Evolutionary conservation across 2,888 invertebrate genomes (phyloP), one percentile per base, ranked within the genome.

Genomic region (Yponomeuta cagnagella): DNA sequence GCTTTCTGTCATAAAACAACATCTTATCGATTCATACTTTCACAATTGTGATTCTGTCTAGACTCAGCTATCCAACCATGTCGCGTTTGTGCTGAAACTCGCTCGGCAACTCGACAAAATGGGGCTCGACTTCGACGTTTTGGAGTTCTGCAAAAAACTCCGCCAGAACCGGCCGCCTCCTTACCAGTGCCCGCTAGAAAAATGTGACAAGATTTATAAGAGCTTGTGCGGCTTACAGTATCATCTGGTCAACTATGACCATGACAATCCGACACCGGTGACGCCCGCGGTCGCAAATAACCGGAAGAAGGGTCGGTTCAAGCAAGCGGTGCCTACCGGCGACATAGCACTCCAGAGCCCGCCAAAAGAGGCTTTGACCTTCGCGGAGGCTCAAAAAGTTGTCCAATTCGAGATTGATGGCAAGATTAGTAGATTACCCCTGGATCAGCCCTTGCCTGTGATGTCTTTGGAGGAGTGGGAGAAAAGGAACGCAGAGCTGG

Each of bases 371-470:
- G 95, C 95, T 15, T 89, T 97, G 70, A 96, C 96, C 15, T 97
- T 96, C 81, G 96, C 96, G 48, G 97, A 97, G 81, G 95, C 96
- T 2, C 97, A 97, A 82, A 95, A 96, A 88, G 94, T 96, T 75
- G 96, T 98, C 0, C 97, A 97, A 82, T 96, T 97, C 80, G 97
- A 97, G 80, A 93, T 97, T n/a, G 96, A 97, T 83, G 96, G 96
- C 0, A 94, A 95, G 83, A 94, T 95, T 71, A 95, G 95, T 72
- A 93, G 96, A 74, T 89, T 94, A 72, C 91, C 93, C 0, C 93
- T 94, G 64, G 93, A 94, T 72, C 96, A 96, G 73, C 93, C 94
- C 1, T 80, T 97, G 74, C 94, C 95, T 1, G 90, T 96, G 2
- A 94, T 95, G 73, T 94, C 96, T 0, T 92, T 95, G 72, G 95